phyloP scores from a whole-genome alignment of 2,888 invertebrate genomes.

The Synergus umbraculus region DNA sequence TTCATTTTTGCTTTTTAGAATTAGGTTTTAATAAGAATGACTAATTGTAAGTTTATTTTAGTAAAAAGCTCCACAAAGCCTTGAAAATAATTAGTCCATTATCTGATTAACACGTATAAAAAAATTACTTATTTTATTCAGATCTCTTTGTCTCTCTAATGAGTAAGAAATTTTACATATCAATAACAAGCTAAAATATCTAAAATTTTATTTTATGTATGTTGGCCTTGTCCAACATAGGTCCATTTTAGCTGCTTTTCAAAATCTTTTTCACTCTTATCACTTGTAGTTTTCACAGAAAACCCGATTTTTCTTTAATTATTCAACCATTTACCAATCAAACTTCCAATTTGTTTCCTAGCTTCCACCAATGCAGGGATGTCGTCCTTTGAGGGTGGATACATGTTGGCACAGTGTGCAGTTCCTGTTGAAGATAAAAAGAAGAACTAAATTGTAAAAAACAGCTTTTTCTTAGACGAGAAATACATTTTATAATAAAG shows the following conservation, averaged over 20 bases:
- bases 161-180: not conserved
- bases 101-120: not conserved
- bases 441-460: slow-evolving; percentile 1
- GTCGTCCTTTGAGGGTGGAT: slow-evolving; percentile 85
- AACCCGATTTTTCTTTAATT: slow-evolving; percentile 38
- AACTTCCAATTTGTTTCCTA: slow-evolving; percentile 81
- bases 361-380: slow-evolving; percentile 84
- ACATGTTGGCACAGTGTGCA: slow-evolving; percentile 97
- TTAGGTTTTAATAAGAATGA: no score
- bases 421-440: slow-evolving; percentile 82
- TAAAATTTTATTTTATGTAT: not conserved
- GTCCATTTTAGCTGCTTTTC: not conserved
- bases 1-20: no score
- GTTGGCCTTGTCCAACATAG: not conserved
- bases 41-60: no score
- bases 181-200: not conserved
- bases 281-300: not conserved
- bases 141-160: not conserved
- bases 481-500: slow-evolving; percentile 19
- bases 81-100: no score
- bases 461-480: slow-evolving; percentile 5
- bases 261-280: not conserved
- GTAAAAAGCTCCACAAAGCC: no score
- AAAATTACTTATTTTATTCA: not conserved
- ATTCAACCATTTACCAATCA: slow-evolving; percentile 81